Evolutionary conservation across 2,888 invertebrate genomes (phyloP).

Genomic region (Calameuta filiformis): DNA sequence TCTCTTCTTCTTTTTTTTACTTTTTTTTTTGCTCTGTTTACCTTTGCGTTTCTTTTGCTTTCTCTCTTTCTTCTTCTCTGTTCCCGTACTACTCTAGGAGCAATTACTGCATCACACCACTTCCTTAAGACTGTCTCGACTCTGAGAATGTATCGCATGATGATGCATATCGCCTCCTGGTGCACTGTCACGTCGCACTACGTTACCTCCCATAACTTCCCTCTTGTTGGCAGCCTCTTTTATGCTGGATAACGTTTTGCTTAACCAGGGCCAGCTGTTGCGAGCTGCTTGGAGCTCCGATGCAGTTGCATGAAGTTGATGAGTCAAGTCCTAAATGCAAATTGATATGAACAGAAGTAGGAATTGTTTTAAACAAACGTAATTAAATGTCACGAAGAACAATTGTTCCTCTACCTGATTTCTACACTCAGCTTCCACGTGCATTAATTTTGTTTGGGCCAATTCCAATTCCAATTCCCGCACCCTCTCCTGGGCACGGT

Average conservation of each 20-base stretch:
- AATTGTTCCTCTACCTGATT: conserved; percentile 76
- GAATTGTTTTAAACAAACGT: neutral
- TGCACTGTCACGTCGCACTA: conserved; percentile 67
- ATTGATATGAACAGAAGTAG: neutral
- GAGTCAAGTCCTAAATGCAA: conserved; percentile 81
- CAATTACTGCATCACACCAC: conserved; percentile 49
- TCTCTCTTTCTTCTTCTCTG: neutral
- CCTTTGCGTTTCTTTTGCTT: neutral
- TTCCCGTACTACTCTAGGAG: neutral
- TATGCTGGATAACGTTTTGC: conserved; percentile 87
- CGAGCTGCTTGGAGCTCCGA: conserved; percentile 79
- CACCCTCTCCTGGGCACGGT: conserved; percentile 75
- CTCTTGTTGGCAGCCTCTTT: conserved; percentile 78
- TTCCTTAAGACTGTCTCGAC: conserved; percentile 60
- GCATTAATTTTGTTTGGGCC: conserved; percentile 95
- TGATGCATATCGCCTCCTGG: conserved; percentile 60
- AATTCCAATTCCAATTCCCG: conserved; percentile 94
- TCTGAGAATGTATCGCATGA: conserved; percentile 57
- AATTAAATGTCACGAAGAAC: neutral
- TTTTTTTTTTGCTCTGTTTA: neutral
- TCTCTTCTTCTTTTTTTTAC: neutral
- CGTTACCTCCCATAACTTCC: conserved; percentile 52
- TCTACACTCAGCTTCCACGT: conserved; percentile 96
- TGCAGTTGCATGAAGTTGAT: conserved; percentile 86
- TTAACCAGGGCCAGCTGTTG: conserved; percentile 92